Conservation (phyloP, 2,113 vertebrate genomes). For the Hepsetus odoe region DNA sequence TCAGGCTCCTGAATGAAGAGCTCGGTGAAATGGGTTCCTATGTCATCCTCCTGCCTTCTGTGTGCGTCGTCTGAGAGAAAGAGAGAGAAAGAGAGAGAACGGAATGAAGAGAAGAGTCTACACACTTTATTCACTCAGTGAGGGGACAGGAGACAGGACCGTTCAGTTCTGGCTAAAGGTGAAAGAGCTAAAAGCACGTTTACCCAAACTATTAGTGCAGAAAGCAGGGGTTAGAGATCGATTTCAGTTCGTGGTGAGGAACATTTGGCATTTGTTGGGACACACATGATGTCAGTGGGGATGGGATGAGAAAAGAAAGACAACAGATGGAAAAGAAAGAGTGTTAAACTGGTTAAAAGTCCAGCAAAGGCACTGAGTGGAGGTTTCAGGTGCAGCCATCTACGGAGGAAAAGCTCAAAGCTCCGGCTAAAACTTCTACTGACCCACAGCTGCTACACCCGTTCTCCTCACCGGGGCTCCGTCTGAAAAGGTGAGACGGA, state of each 20-base stretch:
- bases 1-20: constrained; percentile 91
- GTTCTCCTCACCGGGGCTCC: constrained; percentile 6
- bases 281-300: neutral
- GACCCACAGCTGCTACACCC: constrained; percentile 10
- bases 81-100: neutral
- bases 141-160: neutral
- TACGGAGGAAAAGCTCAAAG: neutral
- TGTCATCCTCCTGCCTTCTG: constrained; percentile 87
- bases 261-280: neutral
- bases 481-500: constrained; percentile 29
- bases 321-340: neutral
- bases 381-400: constrained; percentile 1
- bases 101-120: neutral
- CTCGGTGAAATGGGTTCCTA: constrained; percentile 92
- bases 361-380: no score
- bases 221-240: neutral
- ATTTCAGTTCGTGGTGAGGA: neutral
- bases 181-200: neutral
- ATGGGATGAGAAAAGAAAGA: neutral
- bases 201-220: no score
- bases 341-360: neutral
- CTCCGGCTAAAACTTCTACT: neutral
- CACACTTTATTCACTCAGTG: neutral
- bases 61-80: constrained; percentile 73
- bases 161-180: neutral